A percentile compares a stretch with the other conserved stretches of the same genome.
Conservation (phyloP, 1,140 invertebrate species). For the Stratiolaelaps scimitus region DNA sequence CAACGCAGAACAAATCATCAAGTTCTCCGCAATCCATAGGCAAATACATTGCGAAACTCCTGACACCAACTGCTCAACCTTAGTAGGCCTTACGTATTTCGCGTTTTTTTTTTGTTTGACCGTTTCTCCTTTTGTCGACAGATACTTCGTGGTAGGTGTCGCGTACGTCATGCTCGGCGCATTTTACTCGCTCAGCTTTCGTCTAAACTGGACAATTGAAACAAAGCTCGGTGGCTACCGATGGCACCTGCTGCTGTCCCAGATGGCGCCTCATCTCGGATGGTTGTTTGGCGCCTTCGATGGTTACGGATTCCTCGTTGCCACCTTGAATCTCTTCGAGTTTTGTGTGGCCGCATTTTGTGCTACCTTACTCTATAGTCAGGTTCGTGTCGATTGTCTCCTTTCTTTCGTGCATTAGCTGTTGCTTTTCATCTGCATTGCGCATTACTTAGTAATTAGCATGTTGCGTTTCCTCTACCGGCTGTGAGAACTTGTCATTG, state of each 20-base stretch:
- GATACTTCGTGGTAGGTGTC: constrained; percentile 34
- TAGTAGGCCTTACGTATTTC: too few relatives aligned
- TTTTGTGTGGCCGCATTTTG: constrained; percentile 1
- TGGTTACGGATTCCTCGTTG: constrained; percentile 32
- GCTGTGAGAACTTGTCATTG: too few relatives aligned
- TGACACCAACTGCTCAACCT: too few relatives aligned
- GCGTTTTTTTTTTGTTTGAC: too few relatives aligned
- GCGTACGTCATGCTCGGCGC: constrained; percentile 35
- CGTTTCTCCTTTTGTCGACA: too few relatives aligned
- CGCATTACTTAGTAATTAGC: too few relatives aligned
- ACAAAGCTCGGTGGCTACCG: constrained; percentile 32
- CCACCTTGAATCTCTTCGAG: constrained; percentile 24
- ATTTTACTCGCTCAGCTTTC: constrained; percentile 31
- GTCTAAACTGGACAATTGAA: constrained; percentile 32
- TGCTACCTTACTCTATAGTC: constrained; percentile 12
- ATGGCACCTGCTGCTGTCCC: constrained; percentile 26
- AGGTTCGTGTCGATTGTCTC: not conserved
- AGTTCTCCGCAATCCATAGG: too few relatives aligned
- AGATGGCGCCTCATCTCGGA: constrained; percentile 35
- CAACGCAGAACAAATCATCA: too few relatives aligned
- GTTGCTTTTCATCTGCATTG: not conserved
- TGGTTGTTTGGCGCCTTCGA: constrained; percentile 33
- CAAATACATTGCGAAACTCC: too few relatives aligned
- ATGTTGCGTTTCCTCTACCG: too few relatives aligned
- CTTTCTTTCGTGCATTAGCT: not conserved